These are phyloP conservation scores for Anolis sagrei DNA, from an alignment of 2,113 vertebrate species.

Conservation along the genomic window DNA sequence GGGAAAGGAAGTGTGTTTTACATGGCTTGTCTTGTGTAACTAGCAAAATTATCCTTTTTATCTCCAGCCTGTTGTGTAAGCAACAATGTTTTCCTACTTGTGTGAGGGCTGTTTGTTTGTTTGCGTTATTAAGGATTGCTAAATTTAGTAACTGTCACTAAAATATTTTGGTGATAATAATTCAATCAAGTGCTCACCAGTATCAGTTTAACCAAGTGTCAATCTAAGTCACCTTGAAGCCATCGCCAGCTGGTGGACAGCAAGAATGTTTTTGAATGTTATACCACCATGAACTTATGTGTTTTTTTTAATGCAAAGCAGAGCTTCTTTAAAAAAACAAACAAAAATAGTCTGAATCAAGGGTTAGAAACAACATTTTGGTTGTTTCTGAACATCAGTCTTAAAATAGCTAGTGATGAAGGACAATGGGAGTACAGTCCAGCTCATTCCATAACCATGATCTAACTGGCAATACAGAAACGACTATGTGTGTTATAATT, in stretches of 20 bases:
- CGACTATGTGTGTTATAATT: neutral
- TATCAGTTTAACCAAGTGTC: conserved; percentile 39
- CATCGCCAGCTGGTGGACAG: conserved; percentile 10
- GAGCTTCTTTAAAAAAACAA: neutral
- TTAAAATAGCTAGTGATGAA: neutral
- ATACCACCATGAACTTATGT: neutral
- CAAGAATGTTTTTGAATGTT: conserved; percentile 22
- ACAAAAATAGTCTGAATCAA: neutral
- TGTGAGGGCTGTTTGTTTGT: conserved; percentile 47
- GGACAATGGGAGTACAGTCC: neutral
- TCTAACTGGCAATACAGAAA: neutral
- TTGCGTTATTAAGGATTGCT: conserved; percentile 46
- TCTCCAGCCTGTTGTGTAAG: conserved; percentile 35
- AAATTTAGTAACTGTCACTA: conserved; percentile 40
- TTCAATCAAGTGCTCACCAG: conserved; percentile 46
- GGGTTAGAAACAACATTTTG: neutral
- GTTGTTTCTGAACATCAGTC: neutral
- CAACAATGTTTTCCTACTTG: conserved; percentile 45
- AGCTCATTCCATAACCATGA: neutral
- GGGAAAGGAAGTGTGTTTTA: neutral
- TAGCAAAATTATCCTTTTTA: conserved; percentile 5
- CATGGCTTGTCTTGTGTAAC: conserved; percentile 24
- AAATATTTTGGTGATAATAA: conserved; percentile 36
- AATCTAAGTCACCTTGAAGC: conserved; percentile 45
- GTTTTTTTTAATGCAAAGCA: conserved; percentile 6